Evolutionary conservation across 2,797 vertebrate species (phyloP), one percentile per base, ranked within the genome.

Genomic region (Neopelma chrysocephalum): DNA sequence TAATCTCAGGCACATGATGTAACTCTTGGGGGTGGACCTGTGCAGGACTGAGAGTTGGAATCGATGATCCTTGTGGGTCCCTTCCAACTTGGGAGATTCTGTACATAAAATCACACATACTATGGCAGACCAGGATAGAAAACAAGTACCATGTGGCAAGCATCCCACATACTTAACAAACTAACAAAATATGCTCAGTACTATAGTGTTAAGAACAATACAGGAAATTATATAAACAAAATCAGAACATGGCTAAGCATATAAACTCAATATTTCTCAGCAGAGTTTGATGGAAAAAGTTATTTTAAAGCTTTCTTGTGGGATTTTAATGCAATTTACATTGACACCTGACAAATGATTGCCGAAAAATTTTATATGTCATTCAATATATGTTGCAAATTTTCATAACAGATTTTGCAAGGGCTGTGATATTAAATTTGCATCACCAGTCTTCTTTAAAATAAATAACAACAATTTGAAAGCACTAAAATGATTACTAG

Each of bases 401-500:
- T 87, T 93, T 94, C 80, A n/a, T 54, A 90, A 70, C 48, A 93
- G 53, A 42, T 34, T 93, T 81, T 89, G 43, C 45, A 94, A 62
- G 82, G 64, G 54, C 36, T 48, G 50, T 89, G 51, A 78, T 94
- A 95, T 92, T 87, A 90, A 72, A 90, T 69, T 95, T 95, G 58
- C 82, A 89, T 70, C 40, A 65, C 16, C 16, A 65, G 34, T 29
- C 45, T 83, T 86, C 91, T 94, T 90, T 9, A 22, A 82, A 84
- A 94, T 66, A 50, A 90, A 85, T 78, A 82, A 27, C 19, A 89
- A 36, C 42, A 56, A 86, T 51, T 82, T 70, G 50, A 93, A 91
- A 95, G 7, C 26, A 79, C 66, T 64, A 84, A 94, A 94, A 94
- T 54, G 18, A 93, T 90, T 95, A 75, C 47, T 31, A 75, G n/a